These are phyloP conservation scores for Ochropleura leucogaster DNA, from an alignment of 2,888 invertebrate genomes.

Conservation along the genomic window DNA sequence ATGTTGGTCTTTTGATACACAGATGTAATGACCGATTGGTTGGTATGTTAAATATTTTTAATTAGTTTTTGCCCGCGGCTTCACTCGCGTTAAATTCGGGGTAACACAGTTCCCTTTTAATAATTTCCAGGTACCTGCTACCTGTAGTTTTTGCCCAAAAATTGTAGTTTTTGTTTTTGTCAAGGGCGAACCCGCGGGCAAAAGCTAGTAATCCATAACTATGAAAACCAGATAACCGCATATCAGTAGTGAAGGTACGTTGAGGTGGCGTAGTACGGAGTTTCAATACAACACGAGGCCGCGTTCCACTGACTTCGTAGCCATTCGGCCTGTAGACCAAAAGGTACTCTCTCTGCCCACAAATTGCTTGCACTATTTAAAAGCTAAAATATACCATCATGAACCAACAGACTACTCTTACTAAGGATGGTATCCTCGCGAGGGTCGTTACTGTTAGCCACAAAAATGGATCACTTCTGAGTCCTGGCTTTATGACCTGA, in stretches of 20 bases:
- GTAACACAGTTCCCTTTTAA: no score
- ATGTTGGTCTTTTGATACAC: neutral
- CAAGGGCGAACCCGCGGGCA: no score
- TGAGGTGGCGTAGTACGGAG: neutral
- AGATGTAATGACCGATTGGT: neutral
- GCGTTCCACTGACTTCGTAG: neutral
- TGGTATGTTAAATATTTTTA: no score
- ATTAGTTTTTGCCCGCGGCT: no score
- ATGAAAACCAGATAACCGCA: no score
- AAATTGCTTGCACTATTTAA: neutral
- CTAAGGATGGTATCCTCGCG: neutral
- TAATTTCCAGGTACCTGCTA: no score
- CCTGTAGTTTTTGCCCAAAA: no score
- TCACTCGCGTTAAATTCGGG: no score
- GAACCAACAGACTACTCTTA: neutral
- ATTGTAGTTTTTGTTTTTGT: no score
- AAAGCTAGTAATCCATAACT: no score
- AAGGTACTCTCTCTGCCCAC: neutral
- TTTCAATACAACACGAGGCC: neutral
- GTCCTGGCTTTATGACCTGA: neutral
- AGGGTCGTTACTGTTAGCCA: slow-evolving; percentile 21
- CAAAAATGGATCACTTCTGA: slow-evolving; percentile 40
- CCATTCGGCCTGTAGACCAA: neutral
- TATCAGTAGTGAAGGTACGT: neutral
- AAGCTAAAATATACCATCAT: slow-evolving; percentile 20